Evolutionary conservation across 2,888 invertebrate species (phyloP), one percentile per base, ranked within the genome.

Genomic region (Scaptomyza cyrtandrae): DNA sequence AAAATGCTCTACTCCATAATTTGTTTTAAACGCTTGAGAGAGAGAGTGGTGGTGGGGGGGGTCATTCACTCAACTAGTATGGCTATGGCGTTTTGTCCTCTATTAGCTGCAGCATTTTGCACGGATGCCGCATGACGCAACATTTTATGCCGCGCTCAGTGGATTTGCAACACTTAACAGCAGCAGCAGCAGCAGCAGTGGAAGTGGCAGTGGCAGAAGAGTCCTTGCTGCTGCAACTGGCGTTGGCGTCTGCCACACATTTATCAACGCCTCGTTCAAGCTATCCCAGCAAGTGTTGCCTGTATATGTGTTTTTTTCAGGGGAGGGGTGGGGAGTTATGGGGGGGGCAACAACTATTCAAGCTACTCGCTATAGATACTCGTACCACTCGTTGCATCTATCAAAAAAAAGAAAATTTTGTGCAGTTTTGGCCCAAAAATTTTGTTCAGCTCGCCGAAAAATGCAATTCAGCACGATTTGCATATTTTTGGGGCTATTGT

Each of bases 111-210:
- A 75, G 81, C 73, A 73, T 76, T 83, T 86, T 80, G 33, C 66
- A 19, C 19, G 19, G 6, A 86, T 69, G 85, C 88, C 72, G 72
- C 45, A 60, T 80, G 76, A 71, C 60, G 78, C 80, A 80, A 80
- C 88, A 86, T 72, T 82, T 82, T 86, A 82, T 86, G 88, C 85
- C 85, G 85, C 85, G 85, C 89, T 84, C 89, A 78, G 63, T 83
- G 85, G 82, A 88, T 88, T 83, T 88, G 75, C 82, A 69, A 81
- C 89, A 83, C 87, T 83, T 80, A 84, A 80, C 78, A 63, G 31
- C 24, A 19, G 58, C 31, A 33, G 50, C 14, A 52, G 41, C 19
- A 62, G 64, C 43, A 35, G n/a, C n/a, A 49, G 55, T 74, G 71
- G 56, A 54, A 29, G 7, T 29, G 24, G 24, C 24, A 35, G 37